phyloP scores from a whole-genome alignment of 2,888 invertebrate genomes.

The Busseola fusca region DNA sequence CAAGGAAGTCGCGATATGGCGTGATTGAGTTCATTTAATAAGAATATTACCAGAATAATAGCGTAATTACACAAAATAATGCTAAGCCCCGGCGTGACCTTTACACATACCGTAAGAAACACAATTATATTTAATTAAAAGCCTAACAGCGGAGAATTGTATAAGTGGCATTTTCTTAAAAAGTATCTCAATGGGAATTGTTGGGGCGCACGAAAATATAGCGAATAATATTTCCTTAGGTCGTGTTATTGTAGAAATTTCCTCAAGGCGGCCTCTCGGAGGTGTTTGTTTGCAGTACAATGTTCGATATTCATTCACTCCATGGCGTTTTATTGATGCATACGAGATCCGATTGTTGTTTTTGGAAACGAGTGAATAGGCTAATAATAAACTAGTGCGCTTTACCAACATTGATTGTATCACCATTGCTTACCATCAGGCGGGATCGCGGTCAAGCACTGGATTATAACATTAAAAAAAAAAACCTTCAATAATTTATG shows the following conservation, averaged over 20 bases:
- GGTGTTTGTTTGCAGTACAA: slow-evolving; percentile 32
- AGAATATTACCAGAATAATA: slow-evolving; percentile 27
- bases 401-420: too few relatives aligned
- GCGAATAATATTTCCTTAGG: slow-evolving; percentile 35
- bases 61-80: slow-evolving; percentile 43
- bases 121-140: slow-evolving; percentile 57
- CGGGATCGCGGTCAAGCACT: too few relatives aligned
- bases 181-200: slow-evolving; percentile 46
- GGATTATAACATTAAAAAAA: too few relatives aligned
- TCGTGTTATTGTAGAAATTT: slow-evolving; percentile 36
- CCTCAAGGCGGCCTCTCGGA: slow-evolving; percentile 21
- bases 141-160: slow-evolving; percentile 37
- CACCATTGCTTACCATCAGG: too few relatives aligned
- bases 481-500: slow-evolving; percentile 41
- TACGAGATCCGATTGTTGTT: slow-evolving; percentile 53
- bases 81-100: slow-evolving; percentile 48
- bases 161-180: slow-evolving; percentile 46
- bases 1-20: slow-evolving; percentile 18
- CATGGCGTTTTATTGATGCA: slow-evolving; percentile 41
- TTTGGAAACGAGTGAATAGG: slow-evolving; percentile 29
- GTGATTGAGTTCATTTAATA: slow-evolving; percentile 34
- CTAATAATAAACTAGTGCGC: too few relatives aligned
- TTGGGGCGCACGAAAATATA: slow-evolving; percentile 32
- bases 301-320: slow-evolving; percentile 44
- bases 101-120: slow-evolving; percentile 46